Conservation (phyloP, 2,888 invertebrate genomes). For the Congeria kusceri region DNA sequence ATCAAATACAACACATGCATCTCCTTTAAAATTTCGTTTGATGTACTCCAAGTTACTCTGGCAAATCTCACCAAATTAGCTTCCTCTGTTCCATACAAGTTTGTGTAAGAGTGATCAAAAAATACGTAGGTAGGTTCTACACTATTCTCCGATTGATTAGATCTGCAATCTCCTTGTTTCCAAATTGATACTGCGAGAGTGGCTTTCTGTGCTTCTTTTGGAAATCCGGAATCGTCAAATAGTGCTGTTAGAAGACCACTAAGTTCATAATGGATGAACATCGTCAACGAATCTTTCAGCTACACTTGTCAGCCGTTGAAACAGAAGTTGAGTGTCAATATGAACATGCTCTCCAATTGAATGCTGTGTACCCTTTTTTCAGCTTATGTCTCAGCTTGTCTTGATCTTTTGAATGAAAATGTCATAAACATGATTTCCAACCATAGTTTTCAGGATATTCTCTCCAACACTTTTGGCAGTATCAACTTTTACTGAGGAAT, state of each 20-base stretch:
- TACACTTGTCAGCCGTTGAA: slow-evolving; percentile 11
- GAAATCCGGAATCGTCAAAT: too few species aligned
- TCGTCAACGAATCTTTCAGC: slow-evolving; percentile 8
- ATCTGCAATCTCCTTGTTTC: too few species aligned
- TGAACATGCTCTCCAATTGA: background rate
- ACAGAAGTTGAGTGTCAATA: slow-evolving; percentile 12
- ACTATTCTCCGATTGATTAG: too few species aligned
- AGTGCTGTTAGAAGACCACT: too few species aligned
- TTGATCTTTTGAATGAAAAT: slow-evolving; percentile 47
- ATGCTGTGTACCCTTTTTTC: background rate
- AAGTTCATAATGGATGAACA: background rate
- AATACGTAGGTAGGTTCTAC: too few species aligned
- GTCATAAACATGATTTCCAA: slow-evolving; percentile 30
- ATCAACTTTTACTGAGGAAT: slow-evolving; percentile 10
- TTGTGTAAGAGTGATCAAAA: too few species aligned
- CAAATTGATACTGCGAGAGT: too few species aligned
- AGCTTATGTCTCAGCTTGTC: slow-evolving; percentile 49
- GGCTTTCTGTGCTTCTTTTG: too few species aligned
- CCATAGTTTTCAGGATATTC: slow-evolving; percentile 13
- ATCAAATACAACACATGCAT: slow-evolving; percentile 33
- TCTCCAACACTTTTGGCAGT: background rate
- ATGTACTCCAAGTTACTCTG: slow-evolving; percentile 14
- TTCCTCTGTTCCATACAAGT: slow-evolving; percentile 11
- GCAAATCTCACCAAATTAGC: slow-evolving; percentile 23
- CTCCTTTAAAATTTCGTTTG: background rate